A percentile compares a stretch with the other conserved stretches of the same genome.
Evolutionary conservation across 2,113 vertebrate genomes (phyloP).

Genomic region (Mesoclemmys tuberculata): DNA sequence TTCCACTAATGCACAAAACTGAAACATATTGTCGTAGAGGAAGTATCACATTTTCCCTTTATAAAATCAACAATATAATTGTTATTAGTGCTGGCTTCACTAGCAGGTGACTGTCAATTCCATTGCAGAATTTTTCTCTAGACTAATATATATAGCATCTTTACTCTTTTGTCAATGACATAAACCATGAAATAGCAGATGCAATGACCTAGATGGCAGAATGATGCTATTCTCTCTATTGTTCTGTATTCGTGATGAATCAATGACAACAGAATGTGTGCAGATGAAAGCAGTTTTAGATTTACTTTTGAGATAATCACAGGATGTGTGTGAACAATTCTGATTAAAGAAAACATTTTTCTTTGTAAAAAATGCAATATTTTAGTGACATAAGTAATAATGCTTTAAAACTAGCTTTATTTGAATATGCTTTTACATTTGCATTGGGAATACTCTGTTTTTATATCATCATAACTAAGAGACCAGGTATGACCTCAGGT

Average conservation of each 20-base stretch:
- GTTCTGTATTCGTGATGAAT: conserved; percentile 2
- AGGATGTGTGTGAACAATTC: not conserved
- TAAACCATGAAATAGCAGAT: conserved; percentile 67
- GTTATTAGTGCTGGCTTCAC: conserved; percentile 1
- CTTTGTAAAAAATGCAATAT: not conserved
- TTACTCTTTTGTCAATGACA: conserved; percentile 67
- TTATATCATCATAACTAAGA: not conserved
- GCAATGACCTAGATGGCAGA: conserved; percentile 33
- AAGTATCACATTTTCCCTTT: not conserved
- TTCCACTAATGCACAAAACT: not conserved
- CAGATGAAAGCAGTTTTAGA: not conserved
- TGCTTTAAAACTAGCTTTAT: not conserved
- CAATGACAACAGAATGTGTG: not conserved
- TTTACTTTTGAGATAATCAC: not conserved
- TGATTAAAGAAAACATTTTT: not conserved
- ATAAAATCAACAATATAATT: not conserved
- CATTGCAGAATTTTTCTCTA: conserved; percentile 44
- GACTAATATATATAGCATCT: conserved; percentile 25
- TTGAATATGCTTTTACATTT: not conserved
- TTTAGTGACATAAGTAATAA: not conserved
- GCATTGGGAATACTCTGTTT: not conserved
- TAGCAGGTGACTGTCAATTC: conserved; percentile 47
- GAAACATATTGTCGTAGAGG: no score
- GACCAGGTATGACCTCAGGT: not conserved
- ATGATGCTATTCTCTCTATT: not conserved